Evolutionary conservation across 2,888 invertebrate genomes (phyloP).

Genomic region (Trichacis sp.): DNA sequence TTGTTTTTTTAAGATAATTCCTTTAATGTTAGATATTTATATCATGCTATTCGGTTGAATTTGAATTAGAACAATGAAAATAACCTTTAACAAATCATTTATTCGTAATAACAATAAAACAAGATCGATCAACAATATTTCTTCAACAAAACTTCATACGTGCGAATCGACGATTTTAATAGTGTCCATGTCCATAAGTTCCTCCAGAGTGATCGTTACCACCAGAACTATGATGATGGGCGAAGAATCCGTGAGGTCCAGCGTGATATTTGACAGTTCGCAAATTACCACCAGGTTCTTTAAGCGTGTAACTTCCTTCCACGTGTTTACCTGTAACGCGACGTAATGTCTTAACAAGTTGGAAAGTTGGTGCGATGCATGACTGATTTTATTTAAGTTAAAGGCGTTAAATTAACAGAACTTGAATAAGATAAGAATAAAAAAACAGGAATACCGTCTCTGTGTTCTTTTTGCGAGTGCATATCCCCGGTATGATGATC

Average conservation of each 20-base stretch:
- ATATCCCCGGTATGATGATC: slow-evolving; percentile 64
- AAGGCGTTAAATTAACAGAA: background rate
- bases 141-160: background rate
- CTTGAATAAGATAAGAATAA: background rate
- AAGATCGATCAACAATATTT: slow-evolving; percentile 12
- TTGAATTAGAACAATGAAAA: too few relatives aligned
- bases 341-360: background rate
- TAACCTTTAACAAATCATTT: background rate
- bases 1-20: too few relatives aligned
- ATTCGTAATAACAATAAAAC: slow-evolving; percentile 11
- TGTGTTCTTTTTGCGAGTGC: slow-evolving; percentile 64
- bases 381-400: background rate
- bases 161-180: slow-evolving; percentile 22
- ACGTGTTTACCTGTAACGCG: slow-evolving; percentile 44
- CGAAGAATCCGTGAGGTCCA: slow-evolving; percentile 65
- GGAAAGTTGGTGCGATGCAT: background rate
- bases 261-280: slow-evolving; percentile 60
- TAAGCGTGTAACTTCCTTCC: slow-evolving; percentile 63
- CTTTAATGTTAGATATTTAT: too few relatives aligned
- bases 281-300: slow-evolving; percentile 65
- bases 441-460: slow-evolving; percentile 55
- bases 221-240: slow-evolving; percentile 61
- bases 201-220: slow-evolving; percentile 62
- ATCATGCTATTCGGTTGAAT: too few relatives aligned
- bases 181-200: slow-evolving; percentile 55